These are phyloP conservation scores for Polypedilum vanderplanki DNA, from an alignment of 1,140 invertebrate species.

Conservation along the genomic window DNA sequence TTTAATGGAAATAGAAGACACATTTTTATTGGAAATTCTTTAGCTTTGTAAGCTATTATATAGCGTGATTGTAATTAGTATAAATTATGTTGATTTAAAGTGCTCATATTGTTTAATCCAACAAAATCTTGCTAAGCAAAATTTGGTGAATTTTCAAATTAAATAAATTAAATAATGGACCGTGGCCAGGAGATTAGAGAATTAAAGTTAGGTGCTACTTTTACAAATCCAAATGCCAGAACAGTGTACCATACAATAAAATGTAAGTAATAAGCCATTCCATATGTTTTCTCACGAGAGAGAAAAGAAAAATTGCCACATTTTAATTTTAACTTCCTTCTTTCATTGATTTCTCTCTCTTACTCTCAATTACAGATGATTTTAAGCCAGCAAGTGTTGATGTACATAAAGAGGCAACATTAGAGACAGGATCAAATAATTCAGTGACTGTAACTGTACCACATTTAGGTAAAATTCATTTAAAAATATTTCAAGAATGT, in stretches of 20 bases:
- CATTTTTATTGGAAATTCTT: no score
- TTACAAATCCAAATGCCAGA: conserved; percentile 51
- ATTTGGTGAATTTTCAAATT: conserved; percentile 3
- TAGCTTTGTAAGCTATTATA: no score
- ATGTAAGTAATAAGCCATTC: conserved; percentile 57
- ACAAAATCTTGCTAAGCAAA: neutral
- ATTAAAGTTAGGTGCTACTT: conserved; percentile 75
- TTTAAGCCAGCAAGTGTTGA: conserved; percentile 96
- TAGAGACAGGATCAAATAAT: conserved; percentile 81
- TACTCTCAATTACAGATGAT: conserved; percentile 64
- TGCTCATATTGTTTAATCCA: conserved; percentile 14
- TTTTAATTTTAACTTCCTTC: conserved; percentile 33
- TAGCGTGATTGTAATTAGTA: neutral
- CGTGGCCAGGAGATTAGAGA: conserved; percentile 65
- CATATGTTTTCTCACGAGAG: conserved; percentile 13
- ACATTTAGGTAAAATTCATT: conserved; percentile 62
- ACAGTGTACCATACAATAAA: conserved; percentile 77
- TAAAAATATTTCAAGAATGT: neutral
- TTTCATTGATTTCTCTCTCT: conserved; percentile 7
- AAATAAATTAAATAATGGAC: conserved; percentile 50
- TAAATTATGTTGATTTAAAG: conserved; percentile 21
- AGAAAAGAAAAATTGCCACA: conserved; percentile 29
- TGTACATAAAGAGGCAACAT: conserved; percentile 76
- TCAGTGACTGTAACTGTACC: conserved; percentile 89
- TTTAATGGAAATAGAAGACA: neutral